Conservation (phyloP, 1,140 invertebrate genomes). For the Drosophila nasuta region DNA sequence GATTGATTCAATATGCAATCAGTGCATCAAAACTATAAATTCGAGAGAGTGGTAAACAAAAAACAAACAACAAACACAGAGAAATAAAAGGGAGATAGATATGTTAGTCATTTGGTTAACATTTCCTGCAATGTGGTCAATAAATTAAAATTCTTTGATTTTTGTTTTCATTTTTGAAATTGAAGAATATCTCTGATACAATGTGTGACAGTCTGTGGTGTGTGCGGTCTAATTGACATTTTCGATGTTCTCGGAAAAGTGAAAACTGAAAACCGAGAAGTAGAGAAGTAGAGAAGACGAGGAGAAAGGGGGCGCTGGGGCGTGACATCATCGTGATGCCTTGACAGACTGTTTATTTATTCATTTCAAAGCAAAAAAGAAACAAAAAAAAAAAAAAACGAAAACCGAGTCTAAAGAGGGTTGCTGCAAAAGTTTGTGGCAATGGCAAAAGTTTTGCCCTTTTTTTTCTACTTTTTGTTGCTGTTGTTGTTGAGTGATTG, state of each 20-base stretch:
- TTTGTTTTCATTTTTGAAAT: neutral
- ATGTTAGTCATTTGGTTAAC: neutral
- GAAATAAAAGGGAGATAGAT: neutral
- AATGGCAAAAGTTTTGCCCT: constrained; percentile 21
- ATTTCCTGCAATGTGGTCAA: neutral
- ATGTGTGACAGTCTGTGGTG: neutral
- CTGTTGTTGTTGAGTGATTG: constrained; percentile 34
- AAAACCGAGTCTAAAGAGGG: constrained; percentile 4
- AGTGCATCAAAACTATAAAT: neutral
- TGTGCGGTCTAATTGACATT: constrained; percentile 27
- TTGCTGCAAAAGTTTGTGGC: constrained; percentile 33
- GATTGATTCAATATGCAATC: neutral
- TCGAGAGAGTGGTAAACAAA: neutral
- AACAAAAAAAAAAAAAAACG: neutral
- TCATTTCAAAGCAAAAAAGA: constrained; percentile 15
- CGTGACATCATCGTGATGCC: constrained; percentile 34
- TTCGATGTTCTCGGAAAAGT: constrained; percentile 9
- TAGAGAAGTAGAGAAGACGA: neutral
- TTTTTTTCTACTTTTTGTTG: constrained; percentile 13
- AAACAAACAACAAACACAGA: too few species aligned
- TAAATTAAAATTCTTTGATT: constrained; percentile 3
- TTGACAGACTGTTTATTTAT: constrained; percentile 51
- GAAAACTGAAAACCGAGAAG: neutral
- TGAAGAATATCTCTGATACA: neutral
- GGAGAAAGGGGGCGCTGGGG: neutral